Conservation (phyloP, 2,888 invertebrate species). For the Trypoxylon attenuatum region DNA sequence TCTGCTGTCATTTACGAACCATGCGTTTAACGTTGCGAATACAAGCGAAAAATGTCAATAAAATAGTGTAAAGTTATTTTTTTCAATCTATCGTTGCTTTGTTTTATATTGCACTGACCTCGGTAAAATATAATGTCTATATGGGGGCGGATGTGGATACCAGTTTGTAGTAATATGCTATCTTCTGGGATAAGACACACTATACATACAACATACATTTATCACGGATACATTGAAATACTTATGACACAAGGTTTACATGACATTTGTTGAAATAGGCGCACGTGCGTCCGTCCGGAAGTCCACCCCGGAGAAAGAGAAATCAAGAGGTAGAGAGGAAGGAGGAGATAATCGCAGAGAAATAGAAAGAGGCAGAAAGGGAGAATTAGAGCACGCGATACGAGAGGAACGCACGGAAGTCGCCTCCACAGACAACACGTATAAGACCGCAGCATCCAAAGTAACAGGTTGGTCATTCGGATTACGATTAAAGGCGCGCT, state of each 20-base stretch:
- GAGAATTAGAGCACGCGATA: constrained; percentile 9
- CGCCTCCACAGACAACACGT: constrained; percentile 9
- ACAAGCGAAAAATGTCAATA: background rate
- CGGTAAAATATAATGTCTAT: too few relatives aligned
- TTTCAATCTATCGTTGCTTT: too few relatives aligned
- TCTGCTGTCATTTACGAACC: too few relatives aligned
- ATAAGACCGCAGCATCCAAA: constrained; percentile 38
- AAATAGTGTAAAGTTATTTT: too few relatives aligned
- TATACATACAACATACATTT: too few relatives aligned
- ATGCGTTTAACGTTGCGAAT: too few relatives aligned
- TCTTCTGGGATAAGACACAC: too few relatives aligned
- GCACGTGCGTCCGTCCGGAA: constrained; percentile 45
- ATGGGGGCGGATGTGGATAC: too few relatives aligned
- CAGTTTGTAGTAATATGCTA: too few relatives aligned
- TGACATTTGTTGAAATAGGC: constrained; percentile 18
- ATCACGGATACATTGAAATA: too few relatives aligned
- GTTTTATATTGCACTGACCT: too few relatives aligned
- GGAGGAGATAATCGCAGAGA: too few relatives aligned
- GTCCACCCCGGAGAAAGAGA: constrained; percentile 16
- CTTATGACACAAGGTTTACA: constrained; percentile 1
- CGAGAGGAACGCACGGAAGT: constrained; percentile 34
- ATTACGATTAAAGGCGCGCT: constrained; percentile 39
- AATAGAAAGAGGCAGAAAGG: background rate
- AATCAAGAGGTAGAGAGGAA: background rate
- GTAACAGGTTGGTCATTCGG: constrained; percentile 72